These are phyloP conservation scores for Bombus confusus DNA, from an alignment of 1,140 invertebrate species.

Conservation along the genomic window DNA sequence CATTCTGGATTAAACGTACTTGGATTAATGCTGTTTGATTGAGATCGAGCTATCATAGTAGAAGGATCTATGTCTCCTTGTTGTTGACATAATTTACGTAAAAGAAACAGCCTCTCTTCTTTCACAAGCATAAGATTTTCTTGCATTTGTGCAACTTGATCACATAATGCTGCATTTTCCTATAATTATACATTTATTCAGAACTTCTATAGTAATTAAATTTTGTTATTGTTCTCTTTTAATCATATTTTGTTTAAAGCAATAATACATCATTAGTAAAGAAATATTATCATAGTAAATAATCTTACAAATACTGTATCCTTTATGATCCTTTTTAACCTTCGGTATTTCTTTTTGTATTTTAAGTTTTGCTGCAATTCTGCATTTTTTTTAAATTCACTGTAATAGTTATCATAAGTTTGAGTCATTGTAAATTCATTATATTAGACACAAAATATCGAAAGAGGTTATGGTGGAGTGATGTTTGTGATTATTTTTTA, in stretches of 20 bases:
- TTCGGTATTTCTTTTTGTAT: slow-evolving; percentile 83
- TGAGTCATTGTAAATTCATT: slow-evolving; percentile 70
- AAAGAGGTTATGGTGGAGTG: background rate
- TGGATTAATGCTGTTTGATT: slow-evolving; percentile 72
- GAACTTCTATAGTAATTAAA: background rate
- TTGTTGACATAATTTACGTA: slow-evolving; percentile 86
- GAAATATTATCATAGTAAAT: background rate
- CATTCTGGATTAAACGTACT: slow-evolving; percentile 66
- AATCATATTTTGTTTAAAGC: slow-evolving; percentile 37
- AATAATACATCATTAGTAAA: background rate
- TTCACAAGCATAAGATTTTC: slow-evolving; percentile 88
- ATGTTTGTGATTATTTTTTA: slow-evolving; percentile 15
- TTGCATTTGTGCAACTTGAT: slow-evolving; percentile 90
- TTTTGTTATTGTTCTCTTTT: background rate
- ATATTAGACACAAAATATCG: slow-evolving; percentile 18
- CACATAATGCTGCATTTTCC: slow-evolving; percentile 92
- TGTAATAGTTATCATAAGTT: slow-evolving; percentile 75
- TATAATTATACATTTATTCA: slow-evolving; percentile 73
- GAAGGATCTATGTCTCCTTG: slow-evolving; percentile 84
- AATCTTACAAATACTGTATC: slow-evolving; percentile 83
- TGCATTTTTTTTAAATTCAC: slow-evolving; percentile 74
- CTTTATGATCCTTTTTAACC: slow-evolving; percentile 82
- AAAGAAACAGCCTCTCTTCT: slow-evolving; percentile 89
- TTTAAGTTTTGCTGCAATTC: slow-evolving; percentile 79
- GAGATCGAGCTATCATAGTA: slow-evolving; percentile 66